Percentiles rank a stretch among this genome's conserved stretches.
Evolutionary conservation across 2,888 invertebrate species (phyloP).

Genomic region (Syrista parreyssii): DNA sequence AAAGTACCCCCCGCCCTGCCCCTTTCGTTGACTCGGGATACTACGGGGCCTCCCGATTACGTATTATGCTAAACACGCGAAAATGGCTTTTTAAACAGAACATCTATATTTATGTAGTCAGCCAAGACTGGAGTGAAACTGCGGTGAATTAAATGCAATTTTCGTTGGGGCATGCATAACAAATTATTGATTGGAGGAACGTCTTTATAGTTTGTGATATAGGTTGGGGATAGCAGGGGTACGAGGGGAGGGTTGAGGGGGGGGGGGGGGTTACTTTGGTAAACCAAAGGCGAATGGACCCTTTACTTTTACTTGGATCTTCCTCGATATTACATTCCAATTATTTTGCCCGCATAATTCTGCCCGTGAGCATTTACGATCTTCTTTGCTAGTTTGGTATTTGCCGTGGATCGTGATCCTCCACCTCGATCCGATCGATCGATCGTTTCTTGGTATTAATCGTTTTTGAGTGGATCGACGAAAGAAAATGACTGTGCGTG

Average conservation of each 20-base stretch:
- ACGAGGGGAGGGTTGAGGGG: constrained; percentile 1
- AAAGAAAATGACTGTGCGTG: not conserved
- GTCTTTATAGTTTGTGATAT: constrained; percentile 47
- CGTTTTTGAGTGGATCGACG: not conserved
- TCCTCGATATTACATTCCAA: constrained; percentile 50
- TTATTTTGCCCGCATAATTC: constrained; percentile 53
- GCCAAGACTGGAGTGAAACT: constrained; percentile 25
- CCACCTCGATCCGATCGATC: not conserved
- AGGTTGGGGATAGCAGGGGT: not conserved
- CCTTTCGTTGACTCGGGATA: no score
- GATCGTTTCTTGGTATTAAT: not conserved
- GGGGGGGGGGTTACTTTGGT: not conserved
- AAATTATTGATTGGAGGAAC: constrained; percentile 46
- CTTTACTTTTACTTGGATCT: not conserved
- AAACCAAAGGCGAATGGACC: not conserved
- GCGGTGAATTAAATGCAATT: constrained; percentile 55
- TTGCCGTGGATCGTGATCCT: not conserved
- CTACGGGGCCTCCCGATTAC: constrained; percentile 35
- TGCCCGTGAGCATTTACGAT: not conserved
- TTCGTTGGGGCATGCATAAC: constrained; percentile 55
- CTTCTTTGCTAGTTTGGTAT: not conserved
- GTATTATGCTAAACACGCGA: constrained; percentile 62
- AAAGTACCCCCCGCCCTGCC: not conserved
- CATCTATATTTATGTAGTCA: constrained; percentile 59
- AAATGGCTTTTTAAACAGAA: constrained; percentile 62